Percentiles rank a stretch among this genome's conserved stretches.
phyloP scores from a whole-genome alignment of 1,140 invertebrate species.

The Vanessa atalanta region DNA sequence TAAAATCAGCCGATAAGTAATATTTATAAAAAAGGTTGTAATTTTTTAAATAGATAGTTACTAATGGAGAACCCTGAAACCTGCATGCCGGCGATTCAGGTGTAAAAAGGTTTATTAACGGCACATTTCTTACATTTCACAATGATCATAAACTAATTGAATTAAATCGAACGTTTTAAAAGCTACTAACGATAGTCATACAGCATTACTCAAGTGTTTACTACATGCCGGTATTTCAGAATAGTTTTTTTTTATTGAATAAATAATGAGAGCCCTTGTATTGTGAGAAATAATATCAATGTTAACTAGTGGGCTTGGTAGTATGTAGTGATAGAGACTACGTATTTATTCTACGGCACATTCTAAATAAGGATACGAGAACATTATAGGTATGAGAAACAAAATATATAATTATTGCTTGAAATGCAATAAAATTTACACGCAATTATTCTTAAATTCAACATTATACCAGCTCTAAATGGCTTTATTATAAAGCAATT shows the following conservation, averaged over 20 bases:
- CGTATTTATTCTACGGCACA: neutral
- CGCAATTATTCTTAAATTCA: neutral
- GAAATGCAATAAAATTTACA: constrained; percentile 5
- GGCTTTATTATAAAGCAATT: constrained; percentile 1
- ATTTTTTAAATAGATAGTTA: neutral
- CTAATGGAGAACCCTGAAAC: constrained; percentile 7
- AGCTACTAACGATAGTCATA: neutral
- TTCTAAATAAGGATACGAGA: constrained; percentile 10
- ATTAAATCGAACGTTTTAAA: constrained; percentile 17
- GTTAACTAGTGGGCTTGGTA: constrained; percentile 30
- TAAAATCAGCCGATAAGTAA: neutral
- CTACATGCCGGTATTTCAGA: constrained; percentile 20
- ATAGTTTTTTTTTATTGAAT: constrained; percentile 28
- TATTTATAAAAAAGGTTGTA: neutral
- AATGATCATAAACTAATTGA: constrained; percentile 27
- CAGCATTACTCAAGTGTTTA: constrained; percentile 24
- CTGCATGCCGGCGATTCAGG: constrained; percentile 8
- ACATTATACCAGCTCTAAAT: neutral
- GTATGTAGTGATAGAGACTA: constrained; percentile 23
- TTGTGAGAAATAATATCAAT: constrained; percentile 27
- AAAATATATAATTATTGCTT: constrained; percentile 13
- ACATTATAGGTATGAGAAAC: constrained; percentile 5
- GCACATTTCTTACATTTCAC: constrained; percentile 21
- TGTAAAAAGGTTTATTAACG: constrained; percentile 30
- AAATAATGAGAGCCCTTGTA: constrained; percentile 25